Percentiles rank a stretch among this genome's conserved stretches.
Conservation (phyloP, 2,797 vertebrate species). For the Syngnathus rostellatus region DNA sequence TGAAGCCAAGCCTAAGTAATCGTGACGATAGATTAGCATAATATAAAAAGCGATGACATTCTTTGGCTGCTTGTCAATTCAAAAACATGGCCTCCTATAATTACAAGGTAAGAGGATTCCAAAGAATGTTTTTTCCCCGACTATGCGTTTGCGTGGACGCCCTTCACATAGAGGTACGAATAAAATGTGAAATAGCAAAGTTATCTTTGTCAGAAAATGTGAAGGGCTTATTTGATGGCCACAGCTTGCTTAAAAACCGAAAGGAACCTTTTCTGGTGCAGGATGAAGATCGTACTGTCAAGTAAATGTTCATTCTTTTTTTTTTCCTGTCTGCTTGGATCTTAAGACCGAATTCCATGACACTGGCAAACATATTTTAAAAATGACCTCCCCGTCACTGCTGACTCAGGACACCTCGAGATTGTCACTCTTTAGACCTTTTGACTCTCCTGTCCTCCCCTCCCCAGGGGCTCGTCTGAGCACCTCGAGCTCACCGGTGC, state of each 20-base stretch:
- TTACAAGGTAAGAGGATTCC: slow-evolving; percentile 30
- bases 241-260: slow-evolving; percentile 21
- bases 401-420: background rate
- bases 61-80: slow-evolving; percentile 38
- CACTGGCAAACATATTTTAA: background rate
- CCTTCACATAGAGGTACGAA: slow-evolving; percentile 26
- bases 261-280: background rate
- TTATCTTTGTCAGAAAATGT: slow-evolving; percentile 33
- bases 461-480: background rate
- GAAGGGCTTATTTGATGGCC: slow-evolving; percentile 40
- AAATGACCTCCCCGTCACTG: background rate
- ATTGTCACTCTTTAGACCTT: background rate
- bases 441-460: background rate
- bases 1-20: slow-evolving; percentile 34
- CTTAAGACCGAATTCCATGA: no score
- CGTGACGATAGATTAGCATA: slow-evolving; percentile 49
- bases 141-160: slow-evolving; percentile 6
- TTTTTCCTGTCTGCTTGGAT: no score
- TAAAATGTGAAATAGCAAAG: slow-evolving; percentile 44
- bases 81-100: slow-evolving; percentile 51
- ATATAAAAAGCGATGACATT: slow-evolving; percentile 36
- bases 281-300: background rate
- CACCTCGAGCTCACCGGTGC: background rate
- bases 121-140: background rate
- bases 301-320: background rate